These are phyloP conservation scores for Zeus faber DNA, from an alignment of 2,113 vertebrate genomes.

Conservation along the genomic window DNA sequence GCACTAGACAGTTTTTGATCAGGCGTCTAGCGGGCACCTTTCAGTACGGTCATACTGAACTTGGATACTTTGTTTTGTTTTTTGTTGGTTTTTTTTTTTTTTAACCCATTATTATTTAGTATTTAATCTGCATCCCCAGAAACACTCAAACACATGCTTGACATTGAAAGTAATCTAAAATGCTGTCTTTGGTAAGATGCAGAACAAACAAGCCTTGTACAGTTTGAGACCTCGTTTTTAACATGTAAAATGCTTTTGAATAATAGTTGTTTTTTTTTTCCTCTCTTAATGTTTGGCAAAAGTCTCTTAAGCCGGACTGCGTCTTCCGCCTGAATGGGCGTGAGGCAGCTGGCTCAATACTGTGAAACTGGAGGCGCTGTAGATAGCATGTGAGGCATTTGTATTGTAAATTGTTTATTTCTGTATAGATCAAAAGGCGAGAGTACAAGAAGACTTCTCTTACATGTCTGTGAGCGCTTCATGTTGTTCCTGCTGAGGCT, in stretches of 20 bases:
- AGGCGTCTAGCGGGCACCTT: conserved; percentile 58
- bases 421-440: conserved; percentile 71
- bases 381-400: conserved; percentile 72
- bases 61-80: too few species aligned
- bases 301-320: conserved; percentile 67
- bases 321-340: conserved; percentile 40
- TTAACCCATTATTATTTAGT: conserved; percentile 26
- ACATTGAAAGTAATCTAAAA: conserved; percentile 55
- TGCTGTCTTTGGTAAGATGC: conserved; percentile 61
- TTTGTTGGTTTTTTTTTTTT: conserved; percentile 22
- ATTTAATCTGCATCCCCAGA: conserved; percentile 60
- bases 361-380: conserved; percentile 80
- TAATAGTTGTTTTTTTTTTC: conserved; percentile 36
- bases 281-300: conserved; percentile 45
- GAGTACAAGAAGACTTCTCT: conserved; percentile 56
- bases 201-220: conserved; percentile 72
- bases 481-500: conserved; percentile 48
- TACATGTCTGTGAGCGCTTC: conserved; percentile 45
- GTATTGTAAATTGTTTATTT: conserved; percentile 72
- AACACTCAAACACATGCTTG: conserved; percentile 48
- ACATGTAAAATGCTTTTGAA: conserved; percentile 69
- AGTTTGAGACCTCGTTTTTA: conserved; percentile 71
- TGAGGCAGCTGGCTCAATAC: conserved; percentile 69
- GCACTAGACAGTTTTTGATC: conserved; percentile 36
- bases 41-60: too few species aligned